Base-by-base conservation (phyloP, 2,797 vertebrate species). In the Peromyscus nudipes region DNA sequence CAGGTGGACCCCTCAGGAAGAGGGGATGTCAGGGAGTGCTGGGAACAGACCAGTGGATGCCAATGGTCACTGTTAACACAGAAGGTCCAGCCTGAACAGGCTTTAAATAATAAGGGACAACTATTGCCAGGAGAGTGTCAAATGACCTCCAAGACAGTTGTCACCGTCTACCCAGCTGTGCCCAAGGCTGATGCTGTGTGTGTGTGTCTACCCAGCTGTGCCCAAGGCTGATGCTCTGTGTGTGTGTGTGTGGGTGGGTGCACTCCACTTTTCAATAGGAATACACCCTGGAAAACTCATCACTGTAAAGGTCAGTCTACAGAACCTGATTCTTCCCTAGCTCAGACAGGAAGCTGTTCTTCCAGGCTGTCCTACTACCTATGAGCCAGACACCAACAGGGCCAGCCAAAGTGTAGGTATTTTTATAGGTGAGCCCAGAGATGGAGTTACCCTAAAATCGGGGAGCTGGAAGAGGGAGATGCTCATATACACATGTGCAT, bases 61-160 rank as follows among this genome's bases (percentile, higher is more conserved):
- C 87, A 95, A 76, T 29, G 91, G 93, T 52, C 85, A 40, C 34
- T 71, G 40, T 52, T 17, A 49, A 52, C 34, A 91, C 7, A 37
- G 27, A 49, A 75, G 75, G 31, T 67, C 82, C 17, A 69, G 89
- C 71, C 85, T 94, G 67, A 95, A 90, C 25, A 88, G 82, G 71
- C 21, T 81, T 93, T 87, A 23, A 96, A 77, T 60, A 92, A 75
- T 76, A 89, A 89, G 21, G 49, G 81, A 94, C 77, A 94, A 87
- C 65, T 37, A 57, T 4, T 34, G 81, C 64, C 75, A 92, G 77
- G 27, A 82, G 67, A 95, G 82, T 40, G 77, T 49, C 95, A 37
- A 64, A 69, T 69, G 17, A 46, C 52, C 67, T 85, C 69, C 16
- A 17, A 25, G 10, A 77, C 0, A 10, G 55, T 3, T 92, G 34